Conservation (phyloP, 1,140 invertebrate species). For the Drosophila obscura region DNA sequence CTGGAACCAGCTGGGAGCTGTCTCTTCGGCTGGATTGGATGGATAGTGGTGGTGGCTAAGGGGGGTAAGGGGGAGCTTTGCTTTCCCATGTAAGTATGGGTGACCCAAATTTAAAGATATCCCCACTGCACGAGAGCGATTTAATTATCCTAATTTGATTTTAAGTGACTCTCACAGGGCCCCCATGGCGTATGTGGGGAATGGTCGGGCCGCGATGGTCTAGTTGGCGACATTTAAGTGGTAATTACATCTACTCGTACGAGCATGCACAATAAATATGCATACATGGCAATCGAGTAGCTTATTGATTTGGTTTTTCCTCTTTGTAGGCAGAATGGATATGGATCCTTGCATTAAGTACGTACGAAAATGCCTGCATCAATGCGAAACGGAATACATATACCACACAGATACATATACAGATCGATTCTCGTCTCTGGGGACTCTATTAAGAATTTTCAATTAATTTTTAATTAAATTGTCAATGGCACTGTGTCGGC, state of each 20-base stretch:
- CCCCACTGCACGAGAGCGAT: slow-evolving; percentile 37
- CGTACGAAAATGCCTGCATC: too few species aligned
- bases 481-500: not conserved
- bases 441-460: not conserved
- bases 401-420: too few species aligned
- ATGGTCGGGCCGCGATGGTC: not conserved
- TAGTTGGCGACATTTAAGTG: too few species aligned
- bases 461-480: slow-evolving; percentile 20
- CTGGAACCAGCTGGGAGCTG: not conserved
- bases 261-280: too few species aligned
- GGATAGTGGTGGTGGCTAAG: not conserved
- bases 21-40: slow-evolving; percentile 1
- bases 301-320: too few species aligned
- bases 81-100: slow-evolving; percentile 24
- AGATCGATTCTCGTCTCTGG: too few species aligned
- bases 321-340: not conserved
- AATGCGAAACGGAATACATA: too few species aligned
- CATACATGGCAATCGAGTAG: too few species aligned
- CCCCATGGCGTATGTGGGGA: slow-evolving; percentile 33
- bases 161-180: slow-evolving; percentile 32
- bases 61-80: not conserved
- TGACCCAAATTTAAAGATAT: slow-evolving; percentile 53
- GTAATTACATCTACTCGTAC: too few species aligned
- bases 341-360: not conserved
- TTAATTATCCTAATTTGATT: slow-evolving; percentile 61